Percentiles rank a stretch among this genome's conserved stretches.
These are phyloP conservation scores for Anoplius nigerrimus DNA, from an alignment of 2,888 invertebrate genomes.

Conservation along the genomic window DNA sequence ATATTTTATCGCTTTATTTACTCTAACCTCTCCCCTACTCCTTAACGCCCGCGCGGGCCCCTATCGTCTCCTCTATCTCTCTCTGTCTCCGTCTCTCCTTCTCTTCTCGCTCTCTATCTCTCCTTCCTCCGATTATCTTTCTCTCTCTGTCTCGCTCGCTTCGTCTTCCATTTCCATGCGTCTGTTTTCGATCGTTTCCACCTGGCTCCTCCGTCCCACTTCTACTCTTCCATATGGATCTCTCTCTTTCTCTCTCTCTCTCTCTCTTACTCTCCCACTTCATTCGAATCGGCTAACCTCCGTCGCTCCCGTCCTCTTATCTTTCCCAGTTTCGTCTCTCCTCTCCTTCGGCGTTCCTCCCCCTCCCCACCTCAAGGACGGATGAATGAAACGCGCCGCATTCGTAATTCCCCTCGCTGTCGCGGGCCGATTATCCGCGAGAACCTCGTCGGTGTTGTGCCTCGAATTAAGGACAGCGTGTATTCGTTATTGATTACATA, in stretches of 20 bases:
- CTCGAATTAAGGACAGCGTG: neutral
- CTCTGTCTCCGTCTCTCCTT: neutral
- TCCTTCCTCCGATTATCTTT: neutral
- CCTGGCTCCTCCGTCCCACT: conserved; percentile 14
- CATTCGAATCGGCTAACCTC: conserved; percentile 15
- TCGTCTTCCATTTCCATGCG: conserved; percentile 31
- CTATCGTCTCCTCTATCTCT: conserved; percentile 10
- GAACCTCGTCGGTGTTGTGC: conserved; percentile 2
- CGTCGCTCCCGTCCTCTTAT: conserved; percentile 19
- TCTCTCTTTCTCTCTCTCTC: conserved; percentile 36
- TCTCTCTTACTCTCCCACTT: too few species aligned
- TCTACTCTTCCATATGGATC: neutral
- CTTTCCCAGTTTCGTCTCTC: conserved; percentile 8
- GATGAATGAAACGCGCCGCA: neutral
- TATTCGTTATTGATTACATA: conserved; percentile 8
- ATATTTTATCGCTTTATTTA: conserved; percentile 74
- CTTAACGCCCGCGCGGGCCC: conserved; percentile 44
- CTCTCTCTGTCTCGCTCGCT: conserved; percentile 11
- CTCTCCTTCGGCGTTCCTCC: conserved; percentile 2
- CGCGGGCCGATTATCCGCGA: neutral
- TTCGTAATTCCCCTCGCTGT: neutral
- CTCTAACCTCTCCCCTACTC: conserved; percentile 66
- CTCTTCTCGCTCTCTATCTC: conserved; percentile 6
- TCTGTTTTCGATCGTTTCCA: conserved; percentile 34
- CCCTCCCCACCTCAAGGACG: neutral